Conservation (phyloP, 2,113 vertebrate species). For the Dasypus novemcinctus region DNA sequence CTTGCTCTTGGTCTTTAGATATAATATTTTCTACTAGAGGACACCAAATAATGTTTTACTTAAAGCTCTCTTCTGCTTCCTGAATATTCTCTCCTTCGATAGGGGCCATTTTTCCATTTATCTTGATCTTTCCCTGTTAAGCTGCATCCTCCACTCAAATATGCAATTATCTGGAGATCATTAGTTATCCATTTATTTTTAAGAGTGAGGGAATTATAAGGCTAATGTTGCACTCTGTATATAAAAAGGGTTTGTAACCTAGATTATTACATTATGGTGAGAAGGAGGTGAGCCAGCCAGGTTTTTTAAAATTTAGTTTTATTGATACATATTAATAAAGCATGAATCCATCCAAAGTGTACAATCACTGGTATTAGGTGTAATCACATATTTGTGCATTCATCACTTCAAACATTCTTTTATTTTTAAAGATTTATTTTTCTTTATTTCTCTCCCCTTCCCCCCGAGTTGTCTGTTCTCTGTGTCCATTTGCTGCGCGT, state of each 20-base stretch:
- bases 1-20: neutral
- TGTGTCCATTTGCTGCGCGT: too few species aligned
- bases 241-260: neutral
- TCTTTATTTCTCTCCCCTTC: too few species aligned
- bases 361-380: too few species aligned
- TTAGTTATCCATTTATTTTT: neutral
- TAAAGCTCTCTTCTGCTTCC: neutral
- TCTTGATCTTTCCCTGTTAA: neutral
- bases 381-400: too few species aligned
- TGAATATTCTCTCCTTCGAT: neutral
- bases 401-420: too few species aligned
- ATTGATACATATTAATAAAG: too few species aligned
- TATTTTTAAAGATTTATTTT: too few species aligned
- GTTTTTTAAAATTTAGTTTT: neutral
- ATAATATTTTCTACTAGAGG: neutral
- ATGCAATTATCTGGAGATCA: neutral
- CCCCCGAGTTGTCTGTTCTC: too few species aligned
- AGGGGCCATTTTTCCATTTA: neutral
- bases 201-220: neutral
- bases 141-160: neutral
- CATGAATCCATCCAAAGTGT: too few species aligned
- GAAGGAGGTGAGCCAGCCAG: neutral
- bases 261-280: neutral
- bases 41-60: neutral
- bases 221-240: neutral